phyloP scores from a whole-genome alignment of 2,113 vertebrate genomes.

The Chitala chitala region DNA sequence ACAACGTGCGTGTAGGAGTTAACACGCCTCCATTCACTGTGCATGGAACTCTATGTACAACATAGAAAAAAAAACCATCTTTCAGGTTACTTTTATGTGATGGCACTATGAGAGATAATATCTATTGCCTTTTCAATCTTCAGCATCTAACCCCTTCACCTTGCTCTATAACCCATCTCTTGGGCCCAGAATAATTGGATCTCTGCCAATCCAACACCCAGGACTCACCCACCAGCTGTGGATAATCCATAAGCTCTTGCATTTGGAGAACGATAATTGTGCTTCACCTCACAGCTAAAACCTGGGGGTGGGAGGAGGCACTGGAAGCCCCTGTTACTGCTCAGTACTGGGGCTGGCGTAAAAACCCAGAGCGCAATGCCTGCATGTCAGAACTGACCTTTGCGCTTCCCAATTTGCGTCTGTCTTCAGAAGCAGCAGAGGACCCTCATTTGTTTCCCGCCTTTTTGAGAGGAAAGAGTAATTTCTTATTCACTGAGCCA shows the following conservation, averaged over 20 bases:
- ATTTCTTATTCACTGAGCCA: background rate
- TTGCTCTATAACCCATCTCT: conserved; percentile 13
- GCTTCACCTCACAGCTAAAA: conserved; percentile 9
- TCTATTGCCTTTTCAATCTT: conserved; percentile 15
- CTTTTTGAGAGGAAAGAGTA: too few species aligned
- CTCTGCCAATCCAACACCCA: conserved; percentile 9
- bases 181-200: conserved; percentile 13
- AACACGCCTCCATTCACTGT: background rate
- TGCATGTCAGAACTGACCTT: background rate
- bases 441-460: background rate
- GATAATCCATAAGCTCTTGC: conserved; percentile 19
- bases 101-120: conserved; percentile 1
- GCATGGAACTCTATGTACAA: background rate
- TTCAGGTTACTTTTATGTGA: background rate
- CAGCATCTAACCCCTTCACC: conserved; percentile 4
- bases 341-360: background rate
- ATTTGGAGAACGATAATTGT: conserved; percentile 8
- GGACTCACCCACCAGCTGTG: conserved; percentile 9
- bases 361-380: background rate
- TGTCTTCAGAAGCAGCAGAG: background rate
- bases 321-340: background rate
- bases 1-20: background rate
- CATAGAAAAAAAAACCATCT: background rate
- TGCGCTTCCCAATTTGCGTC: background rate
- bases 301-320: background rate